phyloP scores from a whole-genome alignment of 2,888 invertebrate genomes.

The Oscheius onirici region DNA sequence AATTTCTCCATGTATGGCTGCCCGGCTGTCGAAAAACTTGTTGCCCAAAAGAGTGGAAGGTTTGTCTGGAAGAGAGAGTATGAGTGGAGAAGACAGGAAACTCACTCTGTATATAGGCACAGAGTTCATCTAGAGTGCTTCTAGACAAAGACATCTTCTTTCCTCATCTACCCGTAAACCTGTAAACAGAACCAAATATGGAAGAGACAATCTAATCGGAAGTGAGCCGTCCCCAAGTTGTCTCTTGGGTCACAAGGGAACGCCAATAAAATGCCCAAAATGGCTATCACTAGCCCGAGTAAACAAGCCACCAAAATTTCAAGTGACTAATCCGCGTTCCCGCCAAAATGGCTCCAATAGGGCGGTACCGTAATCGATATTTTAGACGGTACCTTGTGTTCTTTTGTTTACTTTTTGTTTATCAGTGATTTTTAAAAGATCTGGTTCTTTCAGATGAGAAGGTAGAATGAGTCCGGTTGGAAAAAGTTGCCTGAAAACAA shows the following conservation, averaged over 20 bases:
- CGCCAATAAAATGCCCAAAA: background rate
- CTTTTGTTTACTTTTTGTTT: background rate
- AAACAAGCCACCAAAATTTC: slow-evolving; percentile 25
- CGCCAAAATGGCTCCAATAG: slow-evolving; percentile 9
- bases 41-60: slow-evolving; percentile 64
- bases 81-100: slow-evolving; percentile 20
- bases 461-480: slow-evolving; percentile 5
- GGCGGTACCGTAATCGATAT: slow-evolving; percentile 5
- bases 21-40: slow-evolving; percentile 68
- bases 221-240: background rate
- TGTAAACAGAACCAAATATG: background rate
- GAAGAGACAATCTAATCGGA: background rate
- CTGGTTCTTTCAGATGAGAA: slow-evolving; percentile 1
- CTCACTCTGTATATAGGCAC: slow-evolving; percentile 64
- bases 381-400: too few relatives aligned
- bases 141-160: slow-evolving; percentile 64
- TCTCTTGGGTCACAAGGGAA: background rate
- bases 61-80: slow-evolving; percentile 56
- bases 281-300: background rate
- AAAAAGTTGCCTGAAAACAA: background rate
- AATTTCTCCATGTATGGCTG: slow-evolving; percentile 53
- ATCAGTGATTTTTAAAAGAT: too few relatives aligned
- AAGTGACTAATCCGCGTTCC: slow-evolving; percentile 26
- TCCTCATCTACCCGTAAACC: background rate
- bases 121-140: slow-evolving; percentile 62